These are phyloP conservation scores for Enteromius thamalakanensis DNA, from an alignment of 2,797 vertebrate species.

Conservation along the genomic window DNA sequence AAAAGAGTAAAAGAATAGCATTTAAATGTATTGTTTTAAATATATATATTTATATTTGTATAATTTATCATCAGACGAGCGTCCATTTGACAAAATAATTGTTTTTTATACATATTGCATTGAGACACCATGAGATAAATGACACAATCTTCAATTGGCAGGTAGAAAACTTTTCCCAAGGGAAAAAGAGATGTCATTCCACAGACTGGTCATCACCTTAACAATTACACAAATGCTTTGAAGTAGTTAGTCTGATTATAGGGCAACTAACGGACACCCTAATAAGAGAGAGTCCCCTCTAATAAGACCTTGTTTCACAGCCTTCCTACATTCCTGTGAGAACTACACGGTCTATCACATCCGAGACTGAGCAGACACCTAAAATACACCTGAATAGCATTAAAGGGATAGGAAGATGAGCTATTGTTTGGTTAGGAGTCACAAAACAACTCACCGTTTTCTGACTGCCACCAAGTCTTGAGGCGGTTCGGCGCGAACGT, in stretches of 20 bases:
- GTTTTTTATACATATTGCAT: not conserved
- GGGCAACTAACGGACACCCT: slow-evolving; percentile 54
- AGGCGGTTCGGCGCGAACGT: slow-evolving; percentile 91
- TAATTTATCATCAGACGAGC: not conserved
- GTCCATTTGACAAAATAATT: not conserved
- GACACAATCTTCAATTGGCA: not conserved
- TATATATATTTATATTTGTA: not conserved
- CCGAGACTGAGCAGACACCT: not conserved
- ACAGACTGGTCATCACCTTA: slow-evolving; percentile 50
- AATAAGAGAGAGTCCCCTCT: slow-evolving; percentile 58
- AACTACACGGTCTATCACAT: slow-evolving; percentile 20
- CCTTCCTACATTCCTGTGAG: slow-evolving; percentile 53
- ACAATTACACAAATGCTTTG: slow-evolving; percentile 62
- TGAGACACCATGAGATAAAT: not conserved
- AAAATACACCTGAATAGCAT: not conserved
- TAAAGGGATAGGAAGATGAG: not conserved
- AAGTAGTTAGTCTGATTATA: slow-evolving; percentile 67
- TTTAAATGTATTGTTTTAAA: not conserved
- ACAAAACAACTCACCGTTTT: slow-evolving; percentile 85
- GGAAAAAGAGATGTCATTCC: slow-evolving; percentile 51
- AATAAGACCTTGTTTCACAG: slow-evolving; percentile 59
- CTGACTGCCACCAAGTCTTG: slow-evolving; percentile 98
- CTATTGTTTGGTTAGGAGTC: not conserved
- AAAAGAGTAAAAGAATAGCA: not conserved
- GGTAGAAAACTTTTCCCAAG: slow-evolving; percentile 43